Evolutionary conservation across 2,113 vertebrate genomes (phyloP).

Genomic region (Penelope pileata): DNA sequence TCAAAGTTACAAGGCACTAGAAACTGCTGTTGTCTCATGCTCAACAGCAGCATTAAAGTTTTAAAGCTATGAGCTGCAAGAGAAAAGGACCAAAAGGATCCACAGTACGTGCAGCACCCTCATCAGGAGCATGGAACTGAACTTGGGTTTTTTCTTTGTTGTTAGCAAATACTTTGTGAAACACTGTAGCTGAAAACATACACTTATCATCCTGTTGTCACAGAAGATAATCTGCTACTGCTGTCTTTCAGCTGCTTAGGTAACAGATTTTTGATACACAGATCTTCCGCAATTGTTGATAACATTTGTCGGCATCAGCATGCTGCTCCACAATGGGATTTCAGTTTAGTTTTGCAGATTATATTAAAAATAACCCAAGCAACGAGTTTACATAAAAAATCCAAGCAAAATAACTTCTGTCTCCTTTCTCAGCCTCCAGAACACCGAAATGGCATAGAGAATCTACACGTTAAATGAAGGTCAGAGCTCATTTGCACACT

Average conservation of each 20-base stretch:
- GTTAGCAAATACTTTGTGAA: not conserved
- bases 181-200: not conserved
- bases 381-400: not conserved
- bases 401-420: not conserved
- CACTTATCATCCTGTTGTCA: not conserved
- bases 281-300: not conserved
- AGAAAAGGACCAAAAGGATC: not conserved
- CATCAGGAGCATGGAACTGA: not conserved
- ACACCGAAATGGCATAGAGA: not conserved
- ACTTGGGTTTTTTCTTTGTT: not conserved
- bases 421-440: not conserved
- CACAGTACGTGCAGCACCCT: not conserved
- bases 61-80: not conserved
- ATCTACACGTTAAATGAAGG: not conserved
- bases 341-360: not conserved
- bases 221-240: not conserved
- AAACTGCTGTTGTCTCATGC: not conserved
- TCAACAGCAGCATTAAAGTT: not conserved
- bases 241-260: not conserved
- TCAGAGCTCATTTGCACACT: not conserved
- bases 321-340: not conserved
- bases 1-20: not conserved
- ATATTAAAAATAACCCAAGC: not conserved
- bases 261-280: not conserved
- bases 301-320: fast-evolving